Percentiles rank a stretch among this genome's conserved stretches.
These are phyloP conservation scores for Corythornis madagascariensis DNA, from an alignment of 2,113 vertebrate species.

Conservation along the genomic window DNA sequence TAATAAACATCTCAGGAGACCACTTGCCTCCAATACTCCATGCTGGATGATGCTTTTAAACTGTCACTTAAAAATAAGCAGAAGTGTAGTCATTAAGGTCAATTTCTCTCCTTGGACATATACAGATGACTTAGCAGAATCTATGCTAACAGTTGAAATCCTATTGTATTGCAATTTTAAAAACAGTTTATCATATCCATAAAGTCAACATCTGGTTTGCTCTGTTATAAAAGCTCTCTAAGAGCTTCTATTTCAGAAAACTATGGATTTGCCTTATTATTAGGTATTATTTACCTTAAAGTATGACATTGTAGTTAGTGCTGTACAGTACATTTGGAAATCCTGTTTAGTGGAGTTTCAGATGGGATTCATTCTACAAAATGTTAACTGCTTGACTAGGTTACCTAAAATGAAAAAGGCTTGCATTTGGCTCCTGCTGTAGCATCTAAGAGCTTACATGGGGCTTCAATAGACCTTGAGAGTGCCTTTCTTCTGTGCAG, in stretches of 20 bases:
- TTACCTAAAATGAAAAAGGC: not conserved
- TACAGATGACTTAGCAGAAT: not conserved
- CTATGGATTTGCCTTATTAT: not conserved
- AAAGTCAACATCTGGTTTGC: slow-evolving; percentile 2
- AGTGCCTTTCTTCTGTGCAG: not conserved
- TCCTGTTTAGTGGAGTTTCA: not conserved
- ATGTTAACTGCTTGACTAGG: not conserved
- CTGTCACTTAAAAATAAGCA: slow-evolving; percentile 17
- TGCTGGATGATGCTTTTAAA: not conserved
- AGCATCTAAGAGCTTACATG: not conserved
- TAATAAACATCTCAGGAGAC: not conserved
- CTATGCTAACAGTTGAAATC: not conserved
- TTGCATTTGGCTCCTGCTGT: not conserved
- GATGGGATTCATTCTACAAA: not conserved
- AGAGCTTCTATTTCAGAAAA: not conserved
- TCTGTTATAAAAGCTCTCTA: not conserved
- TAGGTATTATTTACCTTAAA: not conserved
- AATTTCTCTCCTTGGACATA: not conserved
- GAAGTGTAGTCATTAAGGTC: not conserved
- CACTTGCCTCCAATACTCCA: not conserved
- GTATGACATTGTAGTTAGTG: not conserved
- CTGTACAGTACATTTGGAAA: not conserved
- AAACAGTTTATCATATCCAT: not conserved
- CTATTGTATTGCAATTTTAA: not conserved
- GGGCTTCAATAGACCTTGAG: not conserved